phyloP scores from a whole-genome alignment of 2,113 vertebrate species.

The Perca schrenkii region DNA sequence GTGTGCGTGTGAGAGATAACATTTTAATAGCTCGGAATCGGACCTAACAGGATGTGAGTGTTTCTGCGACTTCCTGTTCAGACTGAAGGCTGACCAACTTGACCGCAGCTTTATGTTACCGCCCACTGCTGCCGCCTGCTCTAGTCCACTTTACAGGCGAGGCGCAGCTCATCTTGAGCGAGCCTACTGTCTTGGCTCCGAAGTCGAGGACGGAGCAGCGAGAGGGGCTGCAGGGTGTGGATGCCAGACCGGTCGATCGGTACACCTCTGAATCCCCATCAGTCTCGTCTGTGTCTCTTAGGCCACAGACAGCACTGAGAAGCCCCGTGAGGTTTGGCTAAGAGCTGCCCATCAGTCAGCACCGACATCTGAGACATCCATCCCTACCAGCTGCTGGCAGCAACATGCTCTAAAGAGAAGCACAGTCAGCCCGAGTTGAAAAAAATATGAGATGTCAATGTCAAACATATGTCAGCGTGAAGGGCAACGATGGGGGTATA shows the following conservation, averaged over 20 bases:
- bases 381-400: slow-evolving; percentile 26
- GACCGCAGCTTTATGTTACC: no score
- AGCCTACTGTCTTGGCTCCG: not conserved
- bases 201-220: not conserved
- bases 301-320: slow-evolving; percentile 41
- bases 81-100: no score
- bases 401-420: slow-evolving; percentile 6
- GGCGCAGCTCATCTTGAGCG: no score
- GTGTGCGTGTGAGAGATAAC: no score
- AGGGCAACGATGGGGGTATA: not conserved
- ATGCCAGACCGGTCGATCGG: slow-evolving; percentile 32
- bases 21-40: no score
- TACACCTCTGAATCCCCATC: slow-evolving; percentile 45
- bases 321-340: slow-evolving; percentile 51
- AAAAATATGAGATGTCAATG: not conserved
- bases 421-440: slow-evolving; percentile 2
- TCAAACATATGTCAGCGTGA: not conserved
- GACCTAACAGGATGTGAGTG: no score
- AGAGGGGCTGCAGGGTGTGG: not conserved
- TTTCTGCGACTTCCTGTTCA: no score
- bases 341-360: slow-evolving; percentile 75
- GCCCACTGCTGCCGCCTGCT: no score
- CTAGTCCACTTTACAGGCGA: no score
- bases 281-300: slow-evolving; percentile 56
- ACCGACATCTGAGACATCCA: slow-evolving; percentile 59